phyloP scores from a whole-genome alignment of 2,888 invertebrate species.

The Cantharis nigra region DNA sequence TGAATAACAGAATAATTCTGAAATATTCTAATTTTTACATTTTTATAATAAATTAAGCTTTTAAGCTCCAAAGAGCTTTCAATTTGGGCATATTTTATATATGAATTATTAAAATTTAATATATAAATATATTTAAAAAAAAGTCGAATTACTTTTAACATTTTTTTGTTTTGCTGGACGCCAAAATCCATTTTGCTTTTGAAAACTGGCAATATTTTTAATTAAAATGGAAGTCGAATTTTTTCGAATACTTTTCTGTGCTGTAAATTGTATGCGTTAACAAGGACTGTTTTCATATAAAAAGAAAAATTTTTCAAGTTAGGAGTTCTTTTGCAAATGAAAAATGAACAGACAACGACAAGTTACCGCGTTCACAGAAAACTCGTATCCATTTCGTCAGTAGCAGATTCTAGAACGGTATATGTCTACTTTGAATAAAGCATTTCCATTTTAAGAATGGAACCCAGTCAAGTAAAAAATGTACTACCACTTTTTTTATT shows the following conservation, averaged over 20 bases:
- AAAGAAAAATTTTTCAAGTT: constrained; percentile 1
- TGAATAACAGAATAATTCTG: neutral
- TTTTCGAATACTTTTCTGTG: neutral
- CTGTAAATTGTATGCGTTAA: neutral
- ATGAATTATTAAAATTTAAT: neutral
- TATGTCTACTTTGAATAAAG: constrained; percentile 20
- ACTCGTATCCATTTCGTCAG: constrained; percentile 16
- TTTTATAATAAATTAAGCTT: neutral
- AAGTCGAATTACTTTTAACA: neutral
- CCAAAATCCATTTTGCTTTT: neutral
- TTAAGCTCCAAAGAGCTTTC: neutral
- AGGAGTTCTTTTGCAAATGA: constrained; percentile 4
- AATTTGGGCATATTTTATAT: neutral
- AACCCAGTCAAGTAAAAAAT: constrained; percentile 15
- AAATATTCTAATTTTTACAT: neutral
- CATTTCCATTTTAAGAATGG: constrained; percentile 16
- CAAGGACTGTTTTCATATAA: constrained; percentile 3
- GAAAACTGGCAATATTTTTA: neutral
- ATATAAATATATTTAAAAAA: neutral
- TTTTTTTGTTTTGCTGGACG: neutral
- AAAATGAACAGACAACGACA: constrained; percentile 19
- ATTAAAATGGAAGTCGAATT: neutral
- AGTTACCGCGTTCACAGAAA: constrained; percentile 6
- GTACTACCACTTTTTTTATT: constrained; percentile 13
- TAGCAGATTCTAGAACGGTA: constrained; percentile 13